Evolutionary conservation across 2,113 vertebrate species (phyloP).

Genomic region (Calidris pygmaea): DNA sequence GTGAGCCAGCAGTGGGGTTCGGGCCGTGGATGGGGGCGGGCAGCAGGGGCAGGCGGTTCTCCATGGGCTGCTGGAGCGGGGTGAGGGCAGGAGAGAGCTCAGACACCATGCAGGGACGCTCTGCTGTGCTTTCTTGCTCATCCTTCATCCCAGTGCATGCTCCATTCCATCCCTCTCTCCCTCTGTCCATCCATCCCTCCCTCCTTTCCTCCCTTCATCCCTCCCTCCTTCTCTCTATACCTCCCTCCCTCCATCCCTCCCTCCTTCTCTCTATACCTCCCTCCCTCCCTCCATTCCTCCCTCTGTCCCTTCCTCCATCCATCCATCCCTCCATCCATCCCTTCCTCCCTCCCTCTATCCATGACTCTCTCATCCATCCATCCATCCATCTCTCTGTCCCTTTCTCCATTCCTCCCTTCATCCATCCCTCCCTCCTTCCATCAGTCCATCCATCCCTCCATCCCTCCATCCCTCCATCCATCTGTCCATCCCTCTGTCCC

Average conservation of each 20-base stretch:
- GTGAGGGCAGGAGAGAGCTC: background rate
- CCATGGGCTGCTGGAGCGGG: background rate
- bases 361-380: fast-evolving
- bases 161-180: background rate
- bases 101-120: fast-evolving
- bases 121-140: background rate
- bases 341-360: background rate
- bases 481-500: background rate
- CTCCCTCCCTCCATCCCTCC: background rate
- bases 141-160: fast-evolving
- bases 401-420: background rate
- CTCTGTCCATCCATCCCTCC: background rate
- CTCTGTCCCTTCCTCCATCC: fast-evolving
- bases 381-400: background rate
- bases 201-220: no score
- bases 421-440: fast-evolving
- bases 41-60: background rate
- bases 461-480: background rate
- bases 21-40: background rate
- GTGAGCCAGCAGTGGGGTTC: background rate
- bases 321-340: background rate
- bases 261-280: fast-evolving
- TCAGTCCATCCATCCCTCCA: background rate
- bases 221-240: no score
- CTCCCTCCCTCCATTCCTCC: fast-evolving